Conservation (phyloP, 2,797 vertebrate species). For the Lates japonicus region DNA sequence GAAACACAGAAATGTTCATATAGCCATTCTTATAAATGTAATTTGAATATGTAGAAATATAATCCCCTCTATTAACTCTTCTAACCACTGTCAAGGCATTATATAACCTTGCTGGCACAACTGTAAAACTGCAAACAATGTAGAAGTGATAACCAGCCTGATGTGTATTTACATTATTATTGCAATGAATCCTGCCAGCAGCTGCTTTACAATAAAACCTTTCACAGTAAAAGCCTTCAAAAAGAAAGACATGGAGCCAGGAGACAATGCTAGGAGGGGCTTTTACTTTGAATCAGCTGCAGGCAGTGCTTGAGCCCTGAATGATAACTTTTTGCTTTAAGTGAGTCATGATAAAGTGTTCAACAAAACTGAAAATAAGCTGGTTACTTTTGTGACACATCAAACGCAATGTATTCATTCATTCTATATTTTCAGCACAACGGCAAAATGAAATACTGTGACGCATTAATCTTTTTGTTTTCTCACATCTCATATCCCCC, state of each 20-base stretch:
- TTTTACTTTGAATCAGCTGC: background rate
- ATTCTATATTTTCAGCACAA: background rate
- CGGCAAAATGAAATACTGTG: background rate
- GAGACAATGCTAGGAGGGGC: background rate
- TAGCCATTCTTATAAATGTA: too few species aligned
- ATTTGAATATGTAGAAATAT: background rate
- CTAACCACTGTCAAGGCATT: background rate
- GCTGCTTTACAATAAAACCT: background rate
- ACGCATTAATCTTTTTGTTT: background rate
- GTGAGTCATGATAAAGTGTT: background rate
- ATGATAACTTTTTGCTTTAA: background rate
- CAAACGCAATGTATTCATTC: background rate
- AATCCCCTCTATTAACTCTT: too few species aligned
- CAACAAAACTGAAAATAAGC: conserved; percentile 2
- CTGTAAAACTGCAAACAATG: background rate
- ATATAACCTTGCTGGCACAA: background rate
- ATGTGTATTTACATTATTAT: background rate
- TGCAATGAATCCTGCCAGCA: background rate
- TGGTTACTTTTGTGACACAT: background rate
- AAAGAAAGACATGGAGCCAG: background rate
- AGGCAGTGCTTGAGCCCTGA: background rate
- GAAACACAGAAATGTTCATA: too few species aligned
- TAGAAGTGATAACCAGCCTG: too few species aligned
- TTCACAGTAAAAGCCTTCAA: background rate
- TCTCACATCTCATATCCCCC: background rate